phyloP scores from a whole-genome alignment of 2,113 vertebrate species.

The Bos indicus region DNA sequence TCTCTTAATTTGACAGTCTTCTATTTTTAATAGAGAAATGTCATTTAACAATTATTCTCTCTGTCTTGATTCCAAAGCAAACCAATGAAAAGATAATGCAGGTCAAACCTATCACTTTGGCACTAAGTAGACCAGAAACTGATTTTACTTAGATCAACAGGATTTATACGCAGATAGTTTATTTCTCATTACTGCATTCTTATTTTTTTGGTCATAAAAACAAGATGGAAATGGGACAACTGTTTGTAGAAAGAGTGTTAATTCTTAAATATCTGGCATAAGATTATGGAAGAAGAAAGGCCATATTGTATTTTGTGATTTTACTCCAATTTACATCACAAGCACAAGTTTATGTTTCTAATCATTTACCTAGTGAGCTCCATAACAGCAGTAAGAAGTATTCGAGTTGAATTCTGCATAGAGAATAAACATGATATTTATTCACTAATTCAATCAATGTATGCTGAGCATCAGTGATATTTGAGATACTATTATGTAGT shows the following conservation, averaged over 20 bases:
- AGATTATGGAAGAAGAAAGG: not conserved
- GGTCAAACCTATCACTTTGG: constrained; percentile 21
- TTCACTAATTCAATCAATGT: not conserved
- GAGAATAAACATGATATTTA: not conserved
- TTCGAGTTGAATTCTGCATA: not conserved
- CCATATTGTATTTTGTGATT: not conserved
- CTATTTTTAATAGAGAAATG: constrained; percentile 43
- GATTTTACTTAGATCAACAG: constrained; percentile 28
- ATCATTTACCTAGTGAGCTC: not conserved
- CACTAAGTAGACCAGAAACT: not conserved
- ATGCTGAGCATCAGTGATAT: not conserved
- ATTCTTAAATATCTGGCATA: not conserved
- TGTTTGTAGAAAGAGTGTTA: not conserved
- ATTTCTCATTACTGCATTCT: not conserved
- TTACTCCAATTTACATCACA: not conserved
- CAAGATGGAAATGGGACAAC: not conserved
- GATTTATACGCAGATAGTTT: not conserved
- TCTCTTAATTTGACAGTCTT: constrained; percentile 14
- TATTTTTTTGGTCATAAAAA: not conserved
- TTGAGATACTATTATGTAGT: too few species aligned
- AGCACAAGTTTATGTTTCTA: not conserved
- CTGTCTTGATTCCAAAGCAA: constrained; percentile 19
- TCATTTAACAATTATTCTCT: constrained; percentile 31
- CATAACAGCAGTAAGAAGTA: not conserved
- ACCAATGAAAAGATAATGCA: not conserved